Base-by-base conservation (phyloP, 2,113 vertebrate genomes). In the Neopipo cinnamomea region DNA sequence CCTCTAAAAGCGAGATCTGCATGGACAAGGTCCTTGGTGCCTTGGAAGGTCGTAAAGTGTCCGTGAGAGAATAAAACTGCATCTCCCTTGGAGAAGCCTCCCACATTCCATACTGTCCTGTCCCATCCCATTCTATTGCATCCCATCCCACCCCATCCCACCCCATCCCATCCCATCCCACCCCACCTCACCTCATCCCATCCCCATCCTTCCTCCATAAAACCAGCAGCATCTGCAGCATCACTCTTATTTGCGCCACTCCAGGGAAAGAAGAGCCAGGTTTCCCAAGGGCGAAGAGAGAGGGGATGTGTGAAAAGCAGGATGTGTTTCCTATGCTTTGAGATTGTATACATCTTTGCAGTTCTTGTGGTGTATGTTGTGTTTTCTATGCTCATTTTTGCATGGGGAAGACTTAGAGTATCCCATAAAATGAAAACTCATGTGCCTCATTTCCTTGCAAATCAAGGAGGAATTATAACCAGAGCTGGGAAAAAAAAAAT, bases 261-360 rank as follows among this genome's bases (percentile, higher is more conserved):
- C 41, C 35, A 11, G 67, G 53, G 75, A 59, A 53, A 41, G 49
- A 62, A 56, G 33, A 88, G 41, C n/a, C 63, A 44, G 14, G 35
- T 88, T 85, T 93, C 67, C 62, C 4, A 0, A 50, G 35, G 25
- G 42, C 0, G 0, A 31, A 74, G 49, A 42, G 19, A 78, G 30
- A 74, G 39, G 13, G 25, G 12, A 33, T 70, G 37, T 61, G 55
- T 89, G 80, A 80, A 80, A 68, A 86, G 44, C 44, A 80, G 91
- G 62, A 50, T 4, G 3, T 88, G 35, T 17, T 89, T 39, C 19
- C 24, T 14, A 12, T 66, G 35, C 76, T 80, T 65, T 2, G 11
- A 49, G 53, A 37, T 27, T 4, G 0, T 22, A 24, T 4, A 2
- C 4, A 0, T 63, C 37, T 70, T 80, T 49, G 74, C 0, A 0